phyloP scores from a whole-genome alignment of 2,888 invertebrate genomes.

The Carcina quercana region DNA sequence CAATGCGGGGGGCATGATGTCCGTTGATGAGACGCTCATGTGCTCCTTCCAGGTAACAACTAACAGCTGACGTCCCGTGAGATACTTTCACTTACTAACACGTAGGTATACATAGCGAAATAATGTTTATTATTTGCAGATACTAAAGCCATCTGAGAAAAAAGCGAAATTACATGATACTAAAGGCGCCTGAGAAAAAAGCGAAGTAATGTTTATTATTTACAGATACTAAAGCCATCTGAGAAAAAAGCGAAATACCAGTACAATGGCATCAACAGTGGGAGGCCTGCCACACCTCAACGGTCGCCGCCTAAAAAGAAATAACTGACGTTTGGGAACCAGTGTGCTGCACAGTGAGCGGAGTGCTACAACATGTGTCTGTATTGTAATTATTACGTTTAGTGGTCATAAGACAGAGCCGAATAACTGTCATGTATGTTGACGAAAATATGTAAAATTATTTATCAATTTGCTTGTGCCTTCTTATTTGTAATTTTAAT shows the following conservation, averaged over 20 bases:
- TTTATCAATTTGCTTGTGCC: slow-evolving; percentile 71
- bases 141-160: slow-evolving; percentile 79
- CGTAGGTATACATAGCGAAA: too few species aligned
- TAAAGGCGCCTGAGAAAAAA: too few species aligned
- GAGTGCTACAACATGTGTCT: slow-evolving; percentile 71
- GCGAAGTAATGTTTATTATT: too few species aligned
- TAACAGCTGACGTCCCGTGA: too few species aligned
- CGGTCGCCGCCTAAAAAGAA: slow-evolving; percentile 83
- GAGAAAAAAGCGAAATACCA: slow-evolving; percentile 99
- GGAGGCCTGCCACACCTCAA: slow-evolving; percentile 90
- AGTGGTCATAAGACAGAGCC: slow-evolving; percentile 61
- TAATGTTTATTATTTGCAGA: slow-evolving; percentile 15
- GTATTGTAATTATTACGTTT: slow-evolving; percentile 65
- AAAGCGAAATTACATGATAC: slow-evolving; percentile 99
- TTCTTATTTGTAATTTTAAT: slow-evolving; percentile 67
- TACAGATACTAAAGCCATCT: slow-evolving; percentile 17
- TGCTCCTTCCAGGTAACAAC: slow-evolving; percentile 97
- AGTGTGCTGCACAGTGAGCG: slow-evolving; percentile 71
- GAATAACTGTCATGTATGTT: slow-evolving; percentile 50
- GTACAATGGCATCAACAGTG: slow-evolving; percentile 91
- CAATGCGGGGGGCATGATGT: slow-evolving; percentile 99
- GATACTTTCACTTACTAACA: too few species aligned
- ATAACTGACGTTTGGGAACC: slow-evolving; percentile 74
- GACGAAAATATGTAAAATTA: too few species aligned
- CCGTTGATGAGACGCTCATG: slow-evolving; percentile 98